Evolutionary conservation across 1,140 invertebrate species (phyloP), one percentile per base, ranked within the genome.

Genomic region (Polypedilum pembai): DNA sequence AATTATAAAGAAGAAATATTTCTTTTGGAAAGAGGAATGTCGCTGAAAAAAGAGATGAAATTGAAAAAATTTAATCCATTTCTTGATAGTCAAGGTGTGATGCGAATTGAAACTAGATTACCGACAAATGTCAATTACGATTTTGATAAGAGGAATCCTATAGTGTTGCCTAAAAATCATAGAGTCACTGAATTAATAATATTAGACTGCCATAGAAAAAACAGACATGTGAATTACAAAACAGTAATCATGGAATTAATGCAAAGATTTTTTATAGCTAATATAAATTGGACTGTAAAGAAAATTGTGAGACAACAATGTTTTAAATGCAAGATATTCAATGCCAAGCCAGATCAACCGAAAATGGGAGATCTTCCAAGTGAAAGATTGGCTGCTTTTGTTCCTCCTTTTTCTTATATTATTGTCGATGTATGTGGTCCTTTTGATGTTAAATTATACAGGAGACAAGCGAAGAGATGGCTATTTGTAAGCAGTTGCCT

Each of bases 351-450:
- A 1, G 40, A 7, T 63, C 75, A 21, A 40, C 75, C 41, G 24
- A 10, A 18, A 21, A 75, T 74, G 73, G 65, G 73, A 8, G 41
- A 74, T 8, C 18, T 76, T 8, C 74, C 75, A 12, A 63, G 3
- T 12, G 66, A 65, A 20, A 65, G 74, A 45, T 10, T 75, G 8
- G 41, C 74, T 41, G 24, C 66, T 3, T 73, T 73, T 73, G 74
- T 74, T 33, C 41, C 66, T 0, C 76, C 79, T 1, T 79, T 79
- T 41, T 76, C 77, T 1, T 75, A 73, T 74, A 74, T 17, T 4
- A 78, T 76, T 0, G 0, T 80, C 0, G 78, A 80, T 73, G 76
- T 76, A 21, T 79, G 79, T 73, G 77, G 80, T 0, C 78, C 80
- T 1, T 24, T 78, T n/a, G 76, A 17, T 0, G 75, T 79, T 0